phyloP scores from a whole-genome alignment of 1,140 invertebrate genomes.

The Pseudomyrmex pallidus region DNA sequence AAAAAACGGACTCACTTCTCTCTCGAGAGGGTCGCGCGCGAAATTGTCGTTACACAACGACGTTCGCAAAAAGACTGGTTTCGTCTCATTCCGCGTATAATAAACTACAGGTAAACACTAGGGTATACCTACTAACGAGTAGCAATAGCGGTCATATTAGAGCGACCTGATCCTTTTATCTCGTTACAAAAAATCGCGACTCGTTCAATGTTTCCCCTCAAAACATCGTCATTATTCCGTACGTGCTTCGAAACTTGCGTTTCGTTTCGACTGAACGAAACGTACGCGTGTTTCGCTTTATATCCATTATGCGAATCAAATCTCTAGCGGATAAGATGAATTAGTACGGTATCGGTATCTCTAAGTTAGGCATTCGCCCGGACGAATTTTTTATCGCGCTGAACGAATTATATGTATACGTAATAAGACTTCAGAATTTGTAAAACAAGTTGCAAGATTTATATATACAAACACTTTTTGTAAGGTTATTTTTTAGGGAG shows the following conservation, averaged over 20 bases:
- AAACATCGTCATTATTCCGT: constrained; percentile 5
- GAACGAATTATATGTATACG: constrained; percentile 1
- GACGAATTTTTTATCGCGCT: constrained; percentile 35
- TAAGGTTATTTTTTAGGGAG: constrained; percentile 23
- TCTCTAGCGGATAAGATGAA: constrained; percentile 35
- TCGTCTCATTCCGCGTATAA: constrained; percentile 42
- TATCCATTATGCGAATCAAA: constrained; percentile 59
- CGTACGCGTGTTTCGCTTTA: constrained; percentile 22
- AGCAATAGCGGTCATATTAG: constrained; percentile 39
- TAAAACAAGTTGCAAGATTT: constrained; percentile 12
- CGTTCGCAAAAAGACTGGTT: constrained; percentile 62
- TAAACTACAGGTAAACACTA: constrained; percentile 56
- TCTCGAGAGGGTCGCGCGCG: not conserved
- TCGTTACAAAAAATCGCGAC: constrained; percentile 37
- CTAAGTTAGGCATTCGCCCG: constrained; percentile 33
- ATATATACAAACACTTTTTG: constrained; percentile 22
- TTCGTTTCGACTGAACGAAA: constrained; percentile 19
- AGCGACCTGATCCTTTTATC: constrained; percentile 49
- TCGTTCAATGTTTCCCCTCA: constrained; percentile 14
- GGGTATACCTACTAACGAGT: not conserved
- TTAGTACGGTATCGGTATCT: constrained; percentile 25
- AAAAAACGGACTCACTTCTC: not conserved
- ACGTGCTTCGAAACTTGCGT: constrained; percentile 19
- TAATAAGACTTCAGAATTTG: no score
- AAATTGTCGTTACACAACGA: constrained; percentile 28